These are phyloP conservation scores for Excalfactoria chinensis DNA, from an alignment of 2,113 vertebrate species.

Conservation along the genomic window DNA sequence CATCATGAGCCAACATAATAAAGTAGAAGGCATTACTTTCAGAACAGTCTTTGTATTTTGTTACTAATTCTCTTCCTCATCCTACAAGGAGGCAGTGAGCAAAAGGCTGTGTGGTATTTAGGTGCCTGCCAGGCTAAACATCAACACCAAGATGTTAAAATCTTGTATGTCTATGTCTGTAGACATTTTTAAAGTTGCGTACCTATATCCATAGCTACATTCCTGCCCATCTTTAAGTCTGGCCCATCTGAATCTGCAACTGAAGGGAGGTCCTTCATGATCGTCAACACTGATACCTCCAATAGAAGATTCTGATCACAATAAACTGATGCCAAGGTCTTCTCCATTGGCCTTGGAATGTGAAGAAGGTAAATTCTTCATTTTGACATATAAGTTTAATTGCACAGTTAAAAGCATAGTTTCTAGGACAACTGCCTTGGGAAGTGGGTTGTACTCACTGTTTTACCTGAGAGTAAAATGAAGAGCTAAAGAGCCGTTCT, in stretches of 20 bases:
- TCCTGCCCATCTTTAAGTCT: neutral
- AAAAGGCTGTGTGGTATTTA: no score
- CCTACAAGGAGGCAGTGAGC: no score
- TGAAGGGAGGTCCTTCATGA: neutral
- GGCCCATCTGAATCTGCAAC: neutral
- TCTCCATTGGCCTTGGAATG: neutral
- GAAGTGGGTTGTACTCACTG: neutral
- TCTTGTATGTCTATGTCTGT: neutral
- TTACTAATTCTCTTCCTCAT: no score
- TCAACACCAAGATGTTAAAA: neutral
- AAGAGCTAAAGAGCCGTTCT: neutral
- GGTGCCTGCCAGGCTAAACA: no score
- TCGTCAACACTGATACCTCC: neutral
- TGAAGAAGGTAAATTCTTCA: neutral
- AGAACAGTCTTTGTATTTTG: no score
- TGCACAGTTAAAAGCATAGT: neutral
- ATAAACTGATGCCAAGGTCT: neutral
- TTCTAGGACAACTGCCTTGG: conserved; percentile 7
- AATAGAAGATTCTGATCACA: neutral
- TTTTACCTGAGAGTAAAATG: neutral
- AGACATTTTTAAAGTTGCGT: neutral
- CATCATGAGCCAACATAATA: no score
- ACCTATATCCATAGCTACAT: neutral
- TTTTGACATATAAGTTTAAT: neutral
- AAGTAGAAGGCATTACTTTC: no score